Percentiles rank a stretch among this genome's conserved stretches.
Evolutionary conservation across 2,113 vertebrate genomes (phyloP).

Genomic region (Rana temporaria): DNA sequence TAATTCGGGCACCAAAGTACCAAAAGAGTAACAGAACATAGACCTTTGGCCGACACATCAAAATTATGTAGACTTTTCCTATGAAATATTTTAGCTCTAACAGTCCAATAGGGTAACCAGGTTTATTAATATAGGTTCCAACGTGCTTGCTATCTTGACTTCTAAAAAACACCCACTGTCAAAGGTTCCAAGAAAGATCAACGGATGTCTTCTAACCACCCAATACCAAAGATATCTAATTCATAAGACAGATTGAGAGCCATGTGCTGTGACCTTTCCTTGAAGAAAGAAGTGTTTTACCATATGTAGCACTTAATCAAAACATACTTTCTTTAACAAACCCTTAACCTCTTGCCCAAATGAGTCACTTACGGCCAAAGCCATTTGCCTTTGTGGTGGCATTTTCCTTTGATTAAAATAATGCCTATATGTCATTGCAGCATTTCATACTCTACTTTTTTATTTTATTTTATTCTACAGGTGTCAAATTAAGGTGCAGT

Average conservation of each 20-base stretch:
- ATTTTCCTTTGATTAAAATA: constrained; percentile 79
- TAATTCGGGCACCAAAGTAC: constrained; percentile 70
- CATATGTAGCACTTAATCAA: constrained; percentile 82
- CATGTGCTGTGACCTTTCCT: constrained; percentile 71
- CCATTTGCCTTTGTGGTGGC: constrained; percentile 72
- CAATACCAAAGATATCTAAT: constrained; percentile 79
- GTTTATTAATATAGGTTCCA: constrained; percentile 74
- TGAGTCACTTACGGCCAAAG: constrained; percentile 73
- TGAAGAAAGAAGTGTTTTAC: constrained; percentile 76
- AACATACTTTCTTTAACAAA: constrained; percentile 81
- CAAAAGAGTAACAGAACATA: constrained; percentile 69
- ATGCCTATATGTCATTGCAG: constrained; percentile 74
- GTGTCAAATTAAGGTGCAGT: constrained; percentile 76
- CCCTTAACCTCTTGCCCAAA: constrained; percentile 73
- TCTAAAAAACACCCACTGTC: constrained; percentile 66
- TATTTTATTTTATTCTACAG: constrained; percentile 76
- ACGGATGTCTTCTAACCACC: constrained; percentile 73
- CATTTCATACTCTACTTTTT: constrained; percentile 71
- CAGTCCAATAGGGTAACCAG: constrained; percentile 70
- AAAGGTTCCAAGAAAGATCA: constrained; percentile 73
- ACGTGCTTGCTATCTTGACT: constrained; percentile 72
- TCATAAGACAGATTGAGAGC: constrained; percentile 76
- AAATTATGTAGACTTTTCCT: constrained; percentile 66
- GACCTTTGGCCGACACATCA: constrained; percentile 72
- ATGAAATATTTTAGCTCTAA: constrained; percentile 65